phyloP scores from a whole-genome alignment of 2,113 vertebrate genomes.

The Dipodomys ordii region DNA sequence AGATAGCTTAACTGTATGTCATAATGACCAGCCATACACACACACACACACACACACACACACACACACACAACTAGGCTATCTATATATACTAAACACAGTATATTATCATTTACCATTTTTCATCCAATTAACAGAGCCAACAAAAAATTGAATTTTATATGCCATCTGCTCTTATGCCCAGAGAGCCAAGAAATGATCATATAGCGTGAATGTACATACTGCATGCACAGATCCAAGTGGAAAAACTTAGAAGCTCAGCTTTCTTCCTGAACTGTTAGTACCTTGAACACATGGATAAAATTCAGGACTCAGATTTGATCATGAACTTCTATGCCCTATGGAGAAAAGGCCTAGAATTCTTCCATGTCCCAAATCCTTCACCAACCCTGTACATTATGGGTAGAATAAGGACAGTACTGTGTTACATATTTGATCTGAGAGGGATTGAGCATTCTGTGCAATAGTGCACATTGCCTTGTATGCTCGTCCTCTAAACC shows the following conservation, averaged over 20 bases:
- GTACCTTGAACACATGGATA: background rate
- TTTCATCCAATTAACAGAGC: conserved; percentile 61
- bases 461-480: background rate
- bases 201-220: conserved; percentile 16
- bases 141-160: conserved; percentile 66
- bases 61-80: conserved; percentile 28
- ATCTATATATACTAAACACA: conserved; percentile 68
- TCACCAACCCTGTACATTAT: background rate
- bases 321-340: background rate
- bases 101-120: conserved; percentile 61
- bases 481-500: conserved; percentile 26
- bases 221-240: background rate
- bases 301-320: background rate
- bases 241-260: conserved; percentile 3
- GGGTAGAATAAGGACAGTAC: background rate
- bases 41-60: background rate
- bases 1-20: background rate
- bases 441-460: background rate
- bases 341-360: background rate
- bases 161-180: conserved; percentile 70
- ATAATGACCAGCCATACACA: background rate
- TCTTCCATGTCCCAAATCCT: background rate
- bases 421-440: background rate
- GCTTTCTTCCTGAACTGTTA: background rate
- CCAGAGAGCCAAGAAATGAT: conserved; percentile 61